Base-by-base conservation (phyloP, 1,140 invertebrate genomes). In the Parapsyche elsis region DNA sequence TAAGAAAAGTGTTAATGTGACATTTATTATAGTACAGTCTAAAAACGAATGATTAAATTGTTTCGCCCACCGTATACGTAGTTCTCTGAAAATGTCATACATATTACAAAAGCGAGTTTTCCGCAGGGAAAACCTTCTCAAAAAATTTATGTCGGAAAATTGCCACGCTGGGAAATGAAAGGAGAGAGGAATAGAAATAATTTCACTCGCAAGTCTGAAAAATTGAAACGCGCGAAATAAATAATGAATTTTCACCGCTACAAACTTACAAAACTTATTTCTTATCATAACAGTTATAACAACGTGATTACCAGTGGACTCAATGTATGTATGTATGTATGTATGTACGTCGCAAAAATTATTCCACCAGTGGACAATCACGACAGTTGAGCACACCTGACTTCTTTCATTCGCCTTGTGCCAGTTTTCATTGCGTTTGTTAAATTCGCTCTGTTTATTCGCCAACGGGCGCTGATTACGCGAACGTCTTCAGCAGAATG, bases 131-230 rank as follows among this genome's bases (percentile, higher is more conserved):
- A 16, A 53, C 49, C 12, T 53, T 12, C 16, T 53, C 49, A 53
- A 53, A 53, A 12, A 53, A 53, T 53, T 53, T 53, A 53, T 53
- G 49, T 53, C 49, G 16, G 49, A 53, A 53, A 53, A 53, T 53
- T 53, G 49, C 49, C 49, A 53, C 16, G 16, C 49, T 53, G 49
- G 49, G 49, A 53, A 53, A 53, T 53, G 16, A 53, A 53, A 53
- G 49, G 49, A 53, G 49, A 53, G 49, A 16, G 16, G 49, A 53
- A 53, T 14, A 53, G 49, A 53, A 53, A 53, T 53, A 53, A 53
- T 53, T 53, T 53, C 16, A 16, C 16, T 16, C 12, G 49, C 49
- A 53, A 53, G 49, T 53, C 1, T 16, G 49, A 53, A 53, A 53
- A 53, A 53, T 5, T 53, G 16, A 53, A 16, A 14, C 16, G 49